A percentile compares a stretch with the other conserved stretches of the same genome.
Evolutionary conservation across 2,113 vertebrate species (phyloP).

Genomic region (Corynorhinus townsendii): DNA sequence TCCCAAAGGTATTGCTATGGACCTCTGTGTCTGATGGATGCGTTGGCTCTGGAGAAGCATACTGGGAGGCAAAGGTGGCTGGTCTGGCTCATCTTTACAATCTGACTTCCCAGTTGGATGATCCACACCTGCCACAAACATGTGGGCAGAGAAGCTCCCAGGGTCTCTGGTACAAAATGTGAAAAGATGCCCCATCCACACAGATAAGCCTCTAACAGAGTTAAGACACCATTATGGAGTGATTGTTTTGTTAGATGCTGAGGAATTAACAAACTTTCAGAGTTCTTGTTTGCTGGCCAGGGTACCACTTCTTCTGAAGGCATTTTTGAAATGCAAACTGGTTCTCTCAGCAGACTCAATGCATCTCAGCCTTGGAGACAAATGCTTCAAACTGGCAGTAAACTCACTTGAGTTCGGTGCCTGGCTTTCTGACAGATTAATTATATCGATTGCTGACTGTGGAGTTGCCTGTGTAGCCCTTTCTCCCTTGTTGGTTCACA

Average conservation of each 20-base stretch:
- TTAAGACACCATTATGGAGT: background rate
- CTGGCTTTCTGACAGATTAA: conserved; percentile 34
- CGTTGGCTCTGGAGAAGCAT: background rate
- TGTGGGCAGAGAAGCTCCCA: fast-evolving
- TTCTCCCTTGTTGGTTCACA: background rate
- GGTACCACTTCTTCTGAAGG: background rate
- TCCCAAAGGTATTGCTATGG: background rate
- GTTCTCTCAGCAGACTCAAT: background rate
- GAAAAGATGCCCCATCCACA: background rate
- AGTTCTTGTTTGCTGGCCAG: background rate
- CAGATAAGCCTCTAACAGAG: background rate
- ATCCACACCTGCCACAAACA: fast-evolving
- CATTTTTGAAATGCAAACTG: conserved; percentile 56
- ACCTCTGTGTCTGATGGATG: background rate
- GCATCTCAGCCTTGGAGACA: conserved; percentile 30
- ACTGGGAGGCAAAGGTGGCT: background rate
- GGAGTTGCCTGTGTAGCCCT: background rate
- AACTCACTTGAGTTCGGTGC: background rate
- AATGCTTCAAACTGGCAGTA: background rate
- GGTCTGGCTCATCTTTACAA: background rate
- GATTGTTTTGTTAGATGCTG: conserved; percentile 4
- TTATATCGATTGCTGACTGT: background rate
- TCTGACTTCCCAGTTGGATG: background rate
- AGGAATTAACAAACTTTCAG: conserved; percentile 38
- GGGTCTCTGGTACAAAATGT: background rate